Evolutionary conservation across 2,888 invertebrate species (phyloP).

Genomic region (Anoncus sp.): DNA sequence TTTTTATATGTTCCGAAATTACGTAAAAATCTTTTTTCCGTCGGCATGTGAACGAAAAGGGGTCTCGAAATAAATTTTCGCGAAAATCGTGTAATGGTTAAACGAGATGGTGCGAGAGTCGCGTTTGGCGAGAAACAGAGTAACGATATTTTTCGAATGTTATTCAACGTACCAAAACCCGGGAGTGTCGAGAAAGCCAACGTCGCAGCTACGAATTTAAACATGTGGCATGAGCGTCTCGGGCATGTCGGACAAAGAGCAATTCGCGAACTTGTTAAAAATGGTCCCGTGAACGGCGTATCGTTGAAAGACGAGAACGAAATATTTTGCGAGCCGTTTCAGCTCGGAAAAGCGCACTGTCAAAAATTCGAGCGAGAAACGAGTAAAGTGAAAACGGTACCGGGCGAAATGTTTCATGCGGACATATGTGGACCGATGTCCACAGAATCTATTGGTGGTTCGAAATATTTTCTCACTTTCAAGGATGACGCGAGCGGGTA

Average conservation of each 20-base stretch:
- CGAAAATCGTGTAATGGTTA: conserved; percentile 8
- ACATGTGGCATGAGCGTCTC: conserved; percentile 55
- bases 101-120: background rate
- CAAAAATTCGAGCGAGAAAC: conserved; percentile 16
- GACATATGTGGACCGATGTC: conserved; percentile 61
- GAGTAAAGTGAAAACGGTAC: background rate
- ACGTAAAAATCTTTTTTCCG: conserved; percentile 63
- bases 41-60: conserved; percentile 41
- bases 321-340: conserved; percentile 66
- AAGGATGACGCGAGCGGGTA: conserved; percentile 24
- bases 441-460: conserved; percentile 41
- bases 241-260: conserved; percentile 45
- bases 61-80: conserved; percentile 15
- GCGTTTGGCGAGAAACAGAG: background rate
- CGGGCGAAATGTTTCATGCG: conserved; percentile 43
- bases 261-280: conserved; percentile 19
- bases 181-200: conserved; percentile 18
- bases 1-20: conserved; percentile 63
- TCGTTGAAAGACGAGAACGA: conserved; percentile 24
- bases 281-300: conserved; percentile 28
- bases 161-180: conserved; percentile 1
- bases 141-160: conserved; percentile 17
- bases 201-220: conserved; percentile 22
- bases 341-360: conserved; percentile 66
- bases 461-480: conserved; percentile 47